These are phyloP conservation scores for Polyploca ridens DNA, from an alignment of 2,888 invertebrate species.

Conservation along the genomic window DNA sequence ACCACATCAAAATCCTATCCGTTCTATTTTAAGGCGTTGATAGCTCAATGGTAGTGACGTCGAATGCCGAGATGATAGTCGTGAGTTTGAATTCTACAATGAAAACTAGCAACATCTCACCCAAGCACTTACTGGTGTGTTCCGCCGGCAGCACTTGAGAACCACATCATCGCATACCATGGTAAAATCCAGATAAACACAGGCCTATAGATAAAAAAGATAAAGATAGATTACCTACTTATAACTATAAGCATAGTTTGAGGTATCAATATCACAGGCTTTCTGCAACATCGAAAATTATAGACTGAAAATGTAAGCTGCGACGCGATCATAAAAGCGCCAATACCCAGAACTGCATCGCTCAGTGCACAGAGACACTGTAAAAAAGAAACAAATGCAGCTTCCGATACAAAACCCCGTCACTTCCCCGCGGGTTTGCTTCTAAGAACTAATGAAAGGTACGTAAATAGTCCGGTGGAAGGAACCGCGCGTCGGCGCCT, in stretches of 20 bases:
- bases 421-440: constrained; percentile 70
- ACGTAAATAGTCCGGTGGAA: constrained; percentile 73
- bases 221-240: too few relatives aligned
- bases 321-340: constrained; percentile 24
- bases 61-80: too few relatives aligned
- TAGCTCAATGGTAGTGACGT: too few relatives aligned
- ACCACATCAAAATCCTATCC: constrained; percentile 45
- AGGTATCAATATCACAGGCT: too few relatives aligned
- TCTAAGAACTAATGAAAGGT: constrained; percentile 80
- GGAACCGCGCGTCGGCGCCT: constrained; percentile 71
- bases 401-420: constrained; percentile 79
- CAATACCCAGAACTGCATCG: constrained; percentile 42
- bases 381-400: constrained; percentile 63
- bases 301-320: not conserved
- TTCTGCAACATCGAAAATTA: not conserved
- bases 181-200: too few relatives aligned
- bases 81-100: too few relatives aligned
- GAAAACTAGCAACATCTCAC: too few relatives aligned
- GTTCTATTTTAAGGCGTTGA: too few relatives aligned
- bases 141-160: not conserved
- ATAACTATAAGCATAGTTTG: too few relatives aligned
- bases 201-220: too few relatives aligned
- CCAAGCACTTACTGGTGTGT: too few relatives aligned
- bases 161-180: too few relatives aligned
- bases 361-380: constrained; percentile 41